These are phyloP conservation scores for Tupaia tana DNA, from an alignment of 2,113 vertebrate species.

Conservation along the genomic window DNA sequence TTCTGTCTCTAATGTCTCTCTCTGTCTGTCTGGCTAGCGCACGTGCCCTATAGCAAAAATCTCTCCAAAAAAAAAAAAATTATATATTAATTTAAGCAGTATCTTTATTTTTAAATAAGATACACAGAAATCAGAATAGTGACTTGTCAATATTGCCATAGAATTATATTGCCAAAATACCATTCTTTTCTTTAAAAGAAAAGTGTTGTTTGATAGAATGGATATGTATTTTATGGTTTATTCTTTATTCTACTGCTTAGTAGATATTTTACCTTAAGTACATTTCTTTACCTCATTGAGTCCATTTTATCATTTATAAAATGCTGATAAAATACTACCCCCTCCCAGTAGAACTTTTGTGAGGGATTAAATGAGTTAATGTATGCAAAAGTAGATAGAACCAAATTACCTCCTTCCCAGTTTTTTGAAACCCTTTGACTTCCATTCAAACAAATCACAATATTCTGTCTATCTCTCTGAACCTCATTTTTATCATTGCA, in stretches of 20 bases:
- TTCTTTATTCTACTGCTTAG: neutral
- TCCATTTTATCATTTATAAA: constrained; percentile 28
- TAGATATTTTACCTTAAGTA: neutral
- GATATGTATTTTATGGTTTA: neutral
- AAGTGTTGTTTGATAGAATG: neutral
- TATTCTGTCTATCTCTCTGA: neutral
- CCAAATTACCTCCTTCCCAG: neutral
- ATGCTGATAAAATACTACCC: neutral
- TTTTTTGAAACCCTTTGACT: constrained; percentile 29
- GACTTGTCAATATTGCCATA: neutral
- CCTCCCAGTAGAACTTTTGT: neutral
- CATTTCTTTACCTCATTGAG: neutral
- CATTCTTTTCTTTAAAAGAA: constrained; percentile 33
- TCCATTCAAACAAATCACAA: neutral
- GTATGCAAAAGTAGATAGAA: neutral
- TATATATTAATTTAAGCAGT: neutral
- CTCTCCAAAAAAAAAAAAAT: too few relatives aligned
- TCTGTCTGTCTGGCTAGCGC: too few relatives aligned
- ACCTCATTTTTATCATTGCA: neutral
- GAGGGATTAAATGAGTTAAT: neutral
- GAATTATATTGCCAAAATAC: constrained; percentile 19
- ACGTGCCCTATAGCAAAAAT: too few relatives aligned
- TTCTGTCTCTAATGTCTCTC: too few relatives aligned
- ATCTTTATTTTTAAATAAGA: constrained; percentile 2
- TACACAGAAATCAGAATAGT: neutral